Conservation (phyloP, 2,888 invertebrate species). For the Erebia aethiops region DNA sequence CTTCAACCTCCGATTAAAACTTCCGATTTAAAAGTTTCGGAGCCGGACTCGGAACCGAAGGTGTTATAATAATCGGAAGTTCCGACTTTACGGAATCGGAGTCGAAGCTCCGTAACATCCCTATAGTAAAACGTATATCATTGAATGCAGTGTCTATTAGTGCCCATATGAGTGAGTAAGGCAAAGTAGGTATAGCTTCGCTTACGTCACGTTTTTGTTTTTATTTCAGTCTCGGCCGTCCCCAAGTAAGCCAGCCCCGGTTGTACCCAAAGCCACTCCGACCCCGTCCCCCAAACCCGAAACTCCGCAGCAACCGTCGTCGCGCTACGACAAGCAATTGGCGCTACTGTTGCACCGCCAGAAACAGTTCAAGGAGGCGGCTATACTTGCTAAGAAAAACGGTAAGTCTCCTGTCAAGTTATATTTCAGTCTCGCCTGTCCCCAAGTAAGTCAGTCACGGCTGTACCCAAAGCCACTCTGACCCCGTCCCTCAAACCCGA, state of each 20-base stretch:
- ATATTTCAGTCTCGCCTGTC: constrained; percentile 25
- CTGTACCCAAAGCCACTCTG: constrained; percentile 6
- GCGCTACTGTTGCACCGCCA: constrained; percentile 89
- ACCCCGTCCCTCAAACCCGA: background rate
- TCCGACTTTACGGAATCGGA: no score
- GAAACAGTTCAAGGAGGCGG: constrained; percentile 93
- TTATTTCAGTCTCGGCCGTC: constrained; percentile 27
- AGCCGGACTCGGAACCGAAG: no score
- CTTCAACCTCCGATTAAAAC: no score
- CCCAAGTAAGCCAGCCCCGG: constrained; percentile 29
- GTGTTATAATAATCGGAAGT: no score
- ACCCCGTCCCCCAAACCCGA: background rate
- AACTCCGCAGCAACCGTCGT: constrained; percentile 45
- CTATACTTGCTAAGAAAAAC: constrained; percentile 92
- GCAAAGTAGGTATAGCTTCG: no score
- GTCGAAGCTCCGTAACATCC: no score
- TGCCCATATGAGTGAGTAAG: no score
- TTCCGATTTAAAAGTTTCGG: no score
- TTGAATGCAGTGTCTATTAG: background rate
- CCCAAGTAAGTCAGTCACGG: constrained; percentile 29
- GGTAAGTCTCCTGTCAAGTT: constrained; percentile 58
- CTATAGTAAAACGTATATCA: no score
- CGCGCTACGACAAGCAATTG: constrained; percentile 89
- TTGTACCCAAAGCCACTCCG: constrained; percentile 11
- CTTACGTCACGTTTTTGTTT: background rate